These are phyloP conservation scores for Lithophane ornitopus DNA, from an alignment of 2,888 invertebrate genomes.

Conservation along the genomic window DNA sequence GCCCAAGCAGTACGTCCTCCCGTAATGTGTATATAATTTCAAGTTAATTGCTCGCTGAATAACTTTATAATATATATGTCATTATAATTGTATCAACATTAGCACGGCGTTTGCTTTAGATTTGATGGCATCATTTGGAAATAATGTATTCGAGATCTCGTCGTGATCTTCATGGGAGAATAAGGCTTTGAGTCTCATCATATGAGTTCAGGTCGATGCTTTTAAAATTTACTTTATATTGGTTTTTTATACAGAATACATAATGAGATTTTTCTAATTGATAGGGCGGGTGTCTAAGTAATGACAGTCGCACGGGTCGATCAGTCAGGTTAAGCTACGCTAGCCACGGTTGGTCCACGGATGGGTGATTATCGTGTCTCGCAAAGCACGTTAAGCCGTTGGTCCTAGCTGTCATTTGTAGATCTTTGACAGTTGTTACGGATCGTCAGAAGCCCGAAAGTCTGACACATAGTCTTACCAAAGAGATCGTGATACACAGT, in stretches of 20 bases:
- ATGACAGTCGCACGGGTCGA: too few relatives aligned
- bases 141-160: conserved; percentile 15
- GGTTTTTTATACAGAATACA: not conserved
- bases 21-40: conserved; percentile 82
- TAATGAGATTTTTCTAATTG: not conserved
- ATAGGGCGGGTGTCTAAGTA: too few relatives aligned
- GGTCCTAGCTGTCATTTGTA: too few relatives aligned
- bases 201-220: not conserved
- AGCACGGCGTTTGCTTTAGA: conserved; percentile 55
- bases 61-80: conserved; percentile 78
- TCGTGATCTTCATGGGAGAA: conserved; percentile 20
- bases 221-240: conserved; percentile 1
- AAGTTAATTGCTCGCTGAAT: conserved; percentile 79
- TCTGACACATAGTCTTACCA: too few relatives aligned
- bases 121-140: conserved; percentile 60
- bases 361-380: too few relatives aligned
- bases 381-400: too few relatives aligned
- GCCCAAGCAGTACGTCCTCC: conserved; percentile 55
- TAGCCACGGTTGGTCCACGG: too few relatives aligned
- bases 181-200: not conserved
- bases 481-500: too few relatives aligned
- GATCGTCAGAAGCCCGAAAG: too few relatives aligned
- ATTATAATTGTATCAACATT: conserved; percentile 76
- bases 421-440: too few relatives aligned
- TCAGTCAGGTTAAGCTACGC: too few relatives aligned